phyloP scores from a whole-genome alignment of 2,888 invertebrate species.

The Mesoligia furuncula region DNA sequence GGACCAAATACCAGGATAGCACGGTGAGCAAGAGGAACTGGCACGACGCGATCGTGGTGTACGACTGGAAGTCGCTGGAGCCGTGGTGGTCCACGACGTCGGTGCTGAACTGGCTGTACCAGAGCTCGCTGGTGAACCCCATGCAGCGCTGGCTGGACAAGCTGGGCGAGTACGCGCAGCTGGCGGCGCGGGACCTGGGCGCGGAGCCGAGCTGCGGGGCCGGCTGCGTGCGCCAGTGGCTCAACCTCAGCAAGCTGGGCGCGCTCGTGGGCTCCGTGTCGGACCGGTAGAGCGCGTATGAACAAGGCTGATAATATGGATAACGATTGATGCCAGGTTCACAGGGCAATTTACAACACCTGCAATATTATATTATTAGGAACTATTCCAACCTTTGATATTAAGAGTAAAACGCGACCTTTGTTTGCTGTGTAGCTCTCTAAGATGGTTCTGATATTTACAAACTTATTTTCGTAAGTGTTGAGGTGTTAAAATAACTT shows the following conservation, averaged over 20 bases:
- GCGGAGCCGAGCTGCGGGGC: constrained; percentile 18
- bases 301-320: constrained; percentile 60
- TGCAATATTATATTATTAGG: constrained; percentile 37
- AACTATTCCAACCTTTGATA: constrained; percentile 45
- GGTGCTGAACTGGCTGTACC: constrained; percentile 81
- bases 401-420: constrained; percentile 46
- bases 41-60: constrained; percentile 68
- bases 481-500: constrained; percentile 26
- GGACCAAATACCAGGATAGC: constrained; percentile 73
- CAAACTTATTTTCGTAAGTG: constrained; percentile 42
- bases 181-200: constrained; percentile 47
- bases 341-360: constrained; percentile 62
- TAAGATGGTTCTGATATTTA: constrained; percentile 26
- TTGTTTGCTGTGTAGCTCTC: constrained; percentile 33
- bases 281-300: constrained; percentile 75
- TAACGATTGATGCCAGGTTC: constrained; percentile 45
- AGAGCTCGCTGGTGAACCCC: constrained; percentile 80
- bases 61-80: constrained; percentile 75
- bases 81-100: constrained; percentile 80
- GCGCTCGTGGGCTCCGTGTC: constrained; percentile 76
- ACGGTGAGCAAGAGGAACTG: constrained; percentile 65
- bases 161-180: constrained; percentile 75
- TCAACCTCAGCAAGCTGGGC: constrained; percentile 78
- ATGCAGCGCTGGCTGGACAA: constrained; percentile 84
- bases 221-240: constrained; percentile 74